These are phyloP conservation scores for Hemiprocne comata DNA, from an alignment of 2,113 vertebrate genomes.

Conservation along the genomic window DNA sequence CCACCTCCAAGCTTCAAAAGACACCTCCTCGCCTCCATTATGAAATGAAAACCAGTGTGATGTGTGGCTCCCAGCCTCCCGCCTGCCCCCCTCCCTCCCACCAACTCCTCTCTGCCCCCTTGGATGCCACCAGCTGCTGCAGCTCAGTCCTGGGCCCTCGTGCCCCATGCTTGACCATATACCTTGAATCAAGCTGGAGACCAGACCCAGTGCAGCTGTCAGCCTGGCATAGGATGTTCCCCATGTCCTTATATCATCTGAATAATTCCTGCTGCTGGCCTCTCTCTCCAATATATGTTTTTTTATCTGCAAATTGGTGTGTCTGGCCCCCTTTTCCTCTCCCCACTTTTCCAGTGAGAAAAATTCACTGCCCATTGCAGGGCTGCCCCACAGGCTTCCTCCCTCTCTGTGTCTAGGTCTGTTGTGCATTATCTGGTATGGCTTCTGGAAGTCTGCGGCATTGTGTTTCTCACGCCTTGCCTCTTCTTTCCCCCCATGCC, in stretches of 20 bases:
- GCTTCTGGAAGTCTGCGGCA: background rate
- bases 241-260: rapidly evolving
- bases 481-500: background rate
- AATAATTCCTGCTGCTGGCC: background rate
- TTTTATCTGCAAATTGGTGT: background rate
- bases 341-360: background rate
- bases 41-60: background rate
- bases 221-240: background rate
- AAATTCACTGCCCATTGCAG: background rate
- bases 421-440: background rate
- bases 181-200: background rate
- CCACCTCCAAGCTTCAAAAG: slow-evolving; percentile 34
- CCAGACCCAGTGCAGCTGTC: background rate
- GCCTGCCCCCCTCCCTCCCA: background rate
- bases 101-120: background rate
- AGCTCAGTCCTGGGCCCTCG: rapidly evolving
- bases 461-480: background rate
- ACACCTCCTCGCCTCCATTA: slow-evolving; percentile 5
- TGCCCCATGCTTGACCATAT: background rate
- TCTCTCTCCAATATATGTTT: rapidly evolving
- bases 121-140: background rate
- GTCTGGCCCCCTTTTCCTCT: background rate
- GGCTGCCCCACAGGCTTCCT: background rate
- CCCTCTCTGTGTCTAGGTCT: background rate
- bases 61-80: background rate